Evolutionary conservation across 2,797 vertebrate species (phyloP).

Genomic region (Cichlasoma orientale): DNA sequence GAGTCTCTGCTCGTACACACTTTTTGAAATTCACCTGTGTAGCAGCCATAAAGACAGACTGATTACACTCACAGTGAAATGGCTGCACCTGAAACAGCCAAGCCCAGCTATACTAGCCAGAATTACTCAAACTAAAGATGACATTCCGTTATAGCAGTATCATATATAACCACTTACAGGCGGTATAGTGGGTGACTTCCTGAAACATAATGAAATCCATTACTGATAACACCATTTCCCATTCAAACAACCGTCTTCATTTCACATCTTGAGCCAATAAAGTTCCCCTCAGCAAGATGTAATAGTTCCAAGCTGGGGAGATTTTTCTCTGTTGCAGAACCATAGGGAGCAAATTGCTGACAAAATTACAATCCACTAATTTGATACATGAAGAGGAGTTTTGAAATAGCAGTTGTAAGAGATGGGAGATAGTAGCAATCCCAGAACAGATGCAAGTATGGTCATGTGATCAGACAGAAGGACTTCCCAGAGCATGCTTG

Average conservation of each 20-base stretch:
- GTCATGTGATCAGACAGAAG: background rate
- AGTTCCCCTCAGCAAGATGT: conserved; percentile 34
- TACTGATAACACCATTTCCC: conserved; percentile 48
- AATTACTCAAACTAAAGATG: conserved; percentile 32
- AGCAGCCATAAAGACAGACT: conserved; percentile 21
- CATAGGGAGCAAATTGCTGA: conserved; percentile 52
- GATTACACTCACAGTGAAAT: background rate
- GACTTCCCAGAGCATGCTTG: background rate
- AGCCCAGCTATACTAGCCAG: background rate
- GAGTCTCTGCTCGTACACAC: background rate
- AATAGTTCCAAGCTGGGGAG: conserved; percentile 66
- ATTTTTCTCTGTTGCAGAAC: conserved; percentile 46
- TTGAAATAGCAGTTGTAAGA: conserved; percentile 11
- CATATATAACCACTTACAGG: conserved; percentile 29
- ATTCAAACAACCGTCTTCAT: conserved; percentile 50
- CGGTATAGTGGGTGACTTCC: conserved; percentile 35
- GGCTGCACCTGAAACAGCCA: conserved; percentile 3
- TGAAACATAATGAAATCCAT: conserved; percentile 52
- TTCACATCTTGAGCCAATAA: conserved; percentile 69
- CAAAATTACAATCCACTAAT: conserved; percentile 53
- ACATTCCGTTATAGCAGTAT: conserved; percentile 31
- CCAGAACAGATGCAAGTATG: background rate
- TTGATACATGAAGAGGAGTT: conserved; percentile 34
- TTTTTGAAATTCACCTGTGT: background rate
- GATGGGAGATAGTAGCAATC: background rate